Base-by-base conservation (phyloP, 2,113 vertebrate genomes). In the Siniperca chuatsi region DNA sequence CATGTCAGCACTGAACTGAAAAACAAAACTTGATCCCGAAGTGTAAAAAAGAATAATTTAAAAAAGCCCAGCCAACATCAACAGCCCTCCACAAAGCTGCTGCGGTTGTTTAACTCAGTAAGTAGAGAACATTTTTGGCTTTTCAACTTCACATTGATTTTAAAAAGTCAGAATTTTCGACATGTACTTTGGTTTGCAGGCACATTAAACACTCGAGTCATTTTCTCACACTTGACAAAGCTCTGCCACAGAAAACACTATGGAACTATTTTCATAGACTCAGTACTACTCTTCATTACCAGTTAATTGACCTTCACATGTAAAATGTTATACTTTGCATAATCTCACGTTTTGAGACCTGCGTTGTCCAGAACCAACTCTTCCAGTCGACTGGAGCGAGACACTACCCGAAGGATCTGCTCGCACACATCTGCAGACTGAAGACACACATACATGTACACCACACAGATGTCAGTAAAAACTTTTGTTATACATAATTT, bases 401-500 rank as follows among this genome's bases (percentile, higher is more conserved):
- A 96, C 87, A 98, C 97, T 77, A 99, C 97, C 37, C 97, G 95
- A 84, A 99, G 93, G 81, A 99, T 98, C 96, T 99, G 97, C 82
- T 99, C 98, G 79, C 97, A 99, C 93, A 99, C 97, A 90, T 99
- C 98, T 89, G 97, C 81, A 88, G 98, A 97, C 98, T 99, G 89
- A 66, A 82, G 23, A 84, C 8, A 81, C 46, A 87, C 64, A 91
- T 15, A 83, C 46, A 75, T 7, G 57, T 20, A 57, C 6, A 78
- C 29, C 67, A 82, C 60, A 78, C 23, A 73, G 29, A 77, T 54
- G 74, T 55, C 23, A 33, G 13, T 2, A 64, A 21, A 18, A 54
- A 54, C 1, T 4, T 69, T 25, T 25, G 35, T 64, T 46, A 16
- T 11, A 37, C 25, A 37, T 68, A 0, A 42, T 23, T 61, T 23